A percentile compares a stretch with the other conserved stretches of the same genome.
Evolutionary conservation across 1,140 invertebrate species (phyloP).

Genomic region (Drosophila persimilis): DNA sequence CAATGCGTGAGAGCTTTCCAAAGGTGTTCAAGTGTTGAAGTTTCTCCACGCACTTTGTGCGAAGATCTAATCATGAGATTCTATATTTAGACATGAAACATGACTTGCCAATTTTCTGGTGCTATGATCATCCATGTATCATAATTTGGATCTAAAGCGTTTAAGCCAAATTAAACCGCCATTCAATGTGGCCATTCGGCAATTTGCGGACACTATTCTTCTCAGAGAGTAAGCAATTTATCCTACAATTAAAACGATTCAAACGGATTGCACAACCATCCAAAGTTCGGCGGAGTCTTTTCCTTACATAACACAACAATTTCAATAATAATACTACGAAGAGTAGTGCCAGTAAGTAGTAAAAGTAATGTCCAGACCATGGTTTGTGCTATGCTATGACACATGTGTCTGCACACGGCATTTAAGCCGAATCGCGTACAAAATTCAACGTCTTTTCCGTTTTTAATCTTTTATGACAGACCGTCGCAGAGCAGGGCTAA

Average conservation of each 20-base stretch:
- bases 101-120: constrained; percentile 54
- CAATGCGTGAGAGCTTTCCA: constrained; percentile 54
- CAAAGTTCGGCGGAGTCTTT: constrained; percentile 28
- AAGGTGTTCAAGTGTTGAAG: constrained; percentile 19
- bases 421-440: constrained; percentile 67
- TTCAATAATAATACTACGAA: constrained; percentile 35
- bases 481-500: constrained; percentile 47
- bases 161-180: constrained; percentile 67
- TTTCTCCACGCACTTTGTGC: constrained; percentile 3
- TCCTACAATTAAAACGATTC: constrained; percentile 64
- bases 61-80: constrained; percentile 10
- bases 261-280: constrained; percentile 65
- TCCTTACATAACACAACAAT: constrained; percentile 56
- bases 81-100: constrained; percentile 29
- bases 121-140: constrained; percentile 9
- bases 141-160: constrained; percentile 54
- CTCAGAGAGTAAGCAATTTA: constrained; percentile 23
- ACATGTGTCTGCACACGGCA: constrained; percentile 16
- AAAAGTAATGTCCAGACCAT: constrained; percentile 51
- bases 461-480: constrained; percentile 67
- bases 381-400: constrained; percentile 49
- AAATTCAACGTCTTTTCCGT: constrained; percentile 37
- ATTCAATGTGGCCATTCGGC: constrained; percentile 52
- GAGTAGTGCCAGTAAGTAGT: constrained; percentile 3
- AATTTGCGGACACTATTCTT: constrained; percentile 25